These are phyloP conservation scores for Chrysotoxum bicinctum DNA, from an alignment of 2,888 invertebrate species.

Conservation along the genomic window DNA sequence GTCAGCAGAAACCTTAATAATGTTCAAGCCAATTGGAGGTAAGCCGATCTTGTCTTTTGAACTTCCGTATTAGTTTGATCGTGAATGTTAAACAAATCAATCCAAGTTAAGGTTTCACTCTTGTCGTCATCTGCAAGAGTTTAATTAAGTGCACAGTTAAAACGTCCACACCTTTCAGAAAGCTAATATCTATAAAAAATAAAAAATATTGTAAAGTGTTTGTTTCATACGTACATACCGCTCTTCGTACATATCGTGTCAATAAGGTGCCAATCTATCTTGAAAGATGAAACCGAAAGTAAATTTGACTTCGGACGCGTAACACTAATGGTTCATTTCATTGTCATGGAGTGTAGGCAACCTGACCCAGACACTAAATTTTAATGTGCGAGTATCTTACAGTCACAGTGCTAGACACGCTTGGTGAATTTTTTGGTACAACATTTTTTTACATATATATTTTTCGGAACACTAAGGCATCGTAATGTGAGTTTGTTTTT, in stretches of 20 bases:
- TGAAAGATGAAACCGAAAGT: constrained; percentile 56
- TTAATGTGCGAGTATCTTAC: constrained; percentile 36
- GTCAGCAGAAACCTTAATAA: constrained; percentile 35
- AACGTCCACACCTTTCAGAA: neutral
- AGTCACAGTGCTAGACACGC: constrained; percentile 4
- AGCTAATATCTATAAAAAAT: neutral
- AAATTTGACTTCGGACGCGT: constrained; percentile 12
- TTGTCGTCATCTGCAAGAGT: constrained; percentile 34
- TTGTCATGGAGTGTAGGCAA: constrained; percentile 29
- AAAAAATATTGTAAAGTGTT: neutral
- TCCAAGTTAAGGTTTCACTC: neutral
- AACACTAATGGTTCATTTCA: constrained; percentile 5
- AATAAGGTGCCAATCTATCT: neutral
- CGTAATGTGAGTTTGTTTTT: constrained; percentile 22
- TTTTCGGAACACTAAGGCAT: constrained; percentile 15
- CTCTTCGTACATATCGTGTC: neutral
- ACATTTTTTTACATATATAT: neutral
- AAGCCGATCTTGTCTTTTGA: constrained; percentile 3
- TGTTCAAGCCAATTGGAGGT: neutral
- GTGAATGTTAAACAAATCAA: constrained; percentile 25
- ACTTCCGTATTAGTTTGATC: constrained; percentile 3
- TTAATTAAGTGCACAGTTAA: constrained; percentile 15
- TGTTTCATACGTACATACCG: neutral
- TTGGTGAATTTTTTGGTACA: neutral
- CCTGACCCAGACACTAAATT: constrained; percentile 19